Percentiles rank a stretch among this genome's conserved stretches.
Conservation (phyloP, 2,888 invertebrate genomes). For the Chloroclysta siterata region DNA sequence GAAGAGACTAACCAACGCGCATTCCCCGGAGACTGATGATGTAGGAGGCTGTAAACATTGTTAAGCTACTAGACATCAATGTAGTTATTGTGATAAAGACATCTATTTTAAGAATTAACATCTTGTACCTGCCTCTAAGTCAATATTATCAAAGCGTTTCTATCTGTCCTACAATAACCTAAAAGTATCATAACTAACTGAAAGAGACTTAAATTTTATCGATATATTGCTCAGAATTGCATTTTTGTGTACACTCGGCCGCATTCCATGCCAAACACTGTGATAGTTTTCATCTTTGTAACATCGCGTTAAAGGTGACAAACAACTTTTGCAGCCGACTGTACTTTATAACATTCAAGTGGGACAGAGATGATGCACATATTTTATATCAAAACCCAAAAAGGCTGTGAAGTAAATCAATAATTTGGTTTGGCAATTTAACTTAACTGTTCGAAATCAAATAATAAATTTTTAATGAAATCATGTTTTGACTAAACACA, state of each 20-base stretch:
- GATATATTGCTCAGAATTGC: constrained; percentile 24
- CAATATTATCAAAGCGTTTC: constrained; percentile 21
- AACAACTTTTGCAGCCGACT: constrained; percentile 32
- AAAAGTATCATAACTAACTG: constrained; percentile 18
- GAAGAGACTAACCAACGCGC: constrained; percentile 83
- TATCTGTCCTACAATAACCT: constrained; percentile 25
- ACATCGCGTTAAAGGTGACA: constrained; percentile 22
- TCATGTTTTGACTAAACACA: too few relatives aligned
- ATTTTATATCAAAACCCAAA: constrained; percentile 74
- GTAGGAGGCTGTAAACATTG: constrained; percentile 72
- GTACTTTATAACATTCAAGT: constrained; percentile 31
- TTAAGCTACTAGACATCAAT: constrained; percentile 51
- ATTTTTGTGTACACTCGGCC: constrained; percentile 31
- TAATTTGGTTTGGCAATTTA: constrained; percentile 67
- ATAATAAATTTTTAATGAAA: too few relatives aligned
- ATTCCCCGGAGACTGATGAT: constrained; percentile 82
- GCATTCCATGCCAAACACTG: constrained; percentile 38
- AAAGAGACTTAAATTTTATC: constrained; percentile 22
- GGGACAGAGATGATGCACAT: constrained; percentile 62
- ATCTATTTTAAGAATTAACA: constrained; percentile 36
- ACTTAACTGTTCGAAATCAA: not conserved
- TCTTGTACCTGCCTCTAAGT: constrained; percentile 36
- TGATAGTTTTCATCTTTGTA: constrained; percentile 33
- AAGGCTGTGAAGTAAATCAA: constrained; percentile 80
- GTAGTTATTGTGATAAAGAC: constrained; percentile 34